Evolutionary conservation across 2,113 vertebrate genomes (phyloP), one percentile per base, ranked within the genome.

Genomic region (Columba livia): DNA sequence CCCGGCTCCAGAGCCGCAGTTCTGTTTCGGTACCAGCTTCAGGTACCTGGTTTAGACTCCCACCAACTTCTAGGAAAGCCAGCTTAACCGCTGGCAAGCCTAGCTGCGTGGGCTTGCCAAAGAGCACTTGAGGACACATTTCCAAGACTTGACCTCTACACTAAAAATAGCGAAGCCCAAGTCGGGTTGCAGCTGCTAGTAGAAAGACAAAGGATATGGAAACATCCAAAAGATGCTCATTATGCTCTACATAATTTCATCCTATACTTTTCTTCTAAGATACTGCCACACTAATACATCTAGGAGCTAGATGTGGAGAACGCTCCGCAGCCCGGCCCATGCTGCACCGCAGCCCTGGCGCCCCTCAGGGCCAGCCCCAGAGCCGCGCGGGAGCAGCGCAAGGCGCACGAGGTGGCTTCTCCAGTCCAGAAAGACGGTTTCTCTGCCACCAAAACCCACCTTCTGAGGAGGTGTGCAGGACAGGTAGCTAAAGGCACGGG

Each of bases 111-210:
- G 66, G 12, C 61, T 34, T 85, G 94, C 93, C 94, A 96, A 71
- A 72, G 92, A 81, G 88, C 83, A 89, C 70, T 82, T 69, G 77
- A 94, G 92, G 96, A 94, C 65, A 19, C 69, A 23, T 87, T 87
- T 87, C 77, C 48, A 56, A 83, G 71, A 69, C 61, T 47, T 86
- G 88, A 88, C 92, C 90, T 87, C 86, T n/a, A 31, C 73, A 6
- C 65, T 74, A 90, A 93, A 94, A 86, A 89, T 79, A 96, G 80
- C 31, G 10, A 69, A 72, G 92, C 21, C 26, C 79, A 60, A 91
- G 60, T 24, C 61, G 81, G 58, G 57, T 54, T 79, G 90, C 90
- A 87, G 88, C 69, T 83, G 79, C 67, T 86, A 38, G 57, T 3
- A 78, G 44, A 62, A 95, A 94, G 86, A 95, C 93, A 92, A 95